Evolutionary conservation across 1,140 invertebrate species (phyloP), one percentile per base, ranked within the genome.

Genomic region (Glossosoma conforme): DNA sequence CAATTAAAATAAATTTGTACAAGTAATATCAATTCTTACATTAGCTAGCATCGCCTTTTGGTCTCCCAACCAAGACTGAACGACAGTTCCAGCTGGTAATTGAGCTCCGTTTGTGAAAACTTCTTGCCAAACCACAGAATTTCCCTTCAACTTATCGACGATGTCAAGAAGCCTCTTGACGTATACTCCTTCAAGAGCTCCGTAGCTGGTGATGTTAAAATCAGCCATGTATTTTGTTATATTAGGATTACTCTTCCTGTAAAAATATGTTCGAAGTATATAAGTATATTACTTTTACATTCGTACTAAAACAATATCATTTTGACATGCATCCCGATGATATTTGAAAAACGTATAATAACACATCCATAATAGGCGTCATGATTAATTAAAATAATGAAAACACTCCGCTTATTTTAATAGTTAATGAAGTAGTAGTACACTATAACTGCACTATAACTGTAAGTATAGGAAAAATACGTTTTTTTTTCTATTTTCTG

Each of bases 121-220:
- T 73, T 96, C 93, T 72, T 97, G 90, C 93, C 93, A 97, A 1
- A 97, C 87, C 17, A 94, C 78, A 38, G 85, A 78, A 10, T 70
- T 80, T 2, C 69, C 64, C 9, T 76, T 66, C 3, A 80, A 57
- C 3, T 60, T 49, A 3, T 59, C 52, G 0, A 76, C 68, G 22
- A 80, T 79, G 11, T 78, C 68, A 2, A 89, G 60, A 1, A 89
- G 44, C 54, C 78, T 79, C 56, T 81, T 68, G 52, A 90, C 80
- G 63, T 87, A 91, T 49, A 81, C 79, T 51, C 77, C 71, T 65
- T 91, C 84, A 2, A 92, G 68, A 28, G 74, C 64, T 1, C 66
- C 60, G 63, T 67, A 84, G 77, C 38, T 25, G 0, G 67, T 74
- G 30, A 87, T 76, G 28, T 82, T 79, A 18, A 80, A 65, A 0